Evolutionary conservation across 2,113 vertebrate genomes (phyloP), one percentile per base, ranked within the genome.

Genomic region (Pseudolaguvia tuberculata): DNA sequence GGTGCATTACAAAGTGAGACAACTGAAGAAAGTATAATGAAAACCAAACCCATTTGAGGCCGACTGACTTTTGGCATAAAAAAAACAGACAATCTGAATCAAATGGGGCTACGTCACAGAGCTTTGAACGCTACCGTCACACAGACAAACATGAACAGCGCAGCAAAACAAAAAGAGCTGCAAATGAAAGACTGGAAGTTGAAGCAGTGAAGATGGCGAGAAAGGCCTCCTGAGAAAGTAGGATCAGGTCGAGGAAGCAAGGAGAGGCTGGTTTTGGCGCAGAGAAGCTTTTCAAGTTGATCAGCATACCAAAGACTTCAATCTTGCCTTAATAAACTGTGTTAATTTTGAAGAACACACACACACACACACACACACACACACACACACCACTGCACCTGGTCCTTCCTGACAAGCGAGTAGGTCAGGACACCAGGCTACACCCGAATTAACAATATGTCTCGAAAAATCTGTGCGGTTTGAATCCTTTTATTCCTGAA

Each of bases 201-300:
- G n/a, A n/a, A n/a, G n/a, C n/a, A n/a, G n/a, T n/a, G 23, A 56
- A 56, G 2, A 21, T 23, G 53, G 9, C n/a, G n/a, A n/a, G n/a
- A 21, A n/a, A 56, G 39, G 39, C 39, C 39, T 42, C 39, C 39
- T 56, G 1, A 56, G n/a, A 20, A 56, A 23, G 53, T 55, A n/a
- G 17, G 20, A n/a, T 10, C 53, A 56, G 39, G 39, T 8, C 7
- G 7, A 42, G 39, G 8, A 42, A 42, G 5, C 4, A 42, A 9
- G 8, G 18, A 66, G 31, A 35, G 31, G 31, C 6, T 42, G 5
- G 39, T 42, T 42, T 42, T 42, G 5, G 6, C 2, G 10, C 29
- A 52, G n/a, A 23, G 57, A 56, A 20, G 50, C 17, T 75, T 79
- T 81, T 78, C 80, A 68, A 81, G 80, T 81, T 78, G 68, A 50